Percentiles rank a stretch among this genome's conserved stretches.
phyloP scores from a whole-genome alignment of 2,888 invertebrate genomes.

The Mellilla xanthometata region DNA sequence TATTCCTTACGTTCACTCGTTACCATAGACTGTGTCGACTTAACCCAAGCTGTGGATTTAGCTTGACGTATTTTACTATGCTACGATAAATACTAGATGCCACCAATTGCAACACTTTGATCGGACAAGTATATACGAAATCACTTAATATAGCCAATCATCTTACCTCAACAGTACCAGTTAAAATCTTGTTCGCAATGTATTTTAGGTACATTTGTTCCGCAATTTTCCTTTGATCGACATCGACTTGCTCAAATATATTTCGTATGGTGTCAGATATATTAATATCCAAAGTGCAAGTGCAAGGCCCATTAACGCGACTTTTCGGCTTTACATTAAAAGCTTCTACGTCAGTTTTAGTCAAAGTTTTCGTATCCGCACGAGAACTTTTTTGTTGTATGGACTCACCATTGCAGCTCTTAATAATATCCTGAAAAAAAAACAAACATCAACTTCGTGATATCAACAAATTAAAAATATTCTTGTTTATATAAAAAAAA shows the following conservation, averaged over 20 bases:
- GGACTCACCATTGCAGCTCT: slow-evolving; percentile 43
- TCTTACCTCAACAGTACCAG: slow-evolving; percentile 58
- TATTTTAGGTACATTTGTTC: slow-evolving; percentile 66
- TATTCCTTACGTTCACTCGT: too few relatives aligned
- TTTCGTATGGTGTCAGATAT: slow-evolving; percentile 69
- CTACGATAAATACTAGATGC: too few relatives aligned
- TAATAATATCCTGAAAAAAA: slow-evolving; percentile 50
- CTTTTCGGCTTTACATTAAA: slow-evolving; percentile 61
- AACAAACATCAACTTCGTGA: too few relatives aligned
- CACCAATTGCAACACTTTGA: too few relatives aligned
- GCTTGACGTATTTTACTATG: too few relatives aligned
- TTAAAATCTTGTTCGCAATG: slow-evolving; percentile 67
- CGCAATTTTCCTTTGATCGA: slow-evolving; percentile 63
- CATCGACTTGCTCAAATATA: slow-evolving; percentile 72
- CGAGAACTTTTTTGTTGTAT: slow-evolving; percentile 45
- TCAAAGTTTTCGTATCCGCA: slow-evolving; percentile 47
- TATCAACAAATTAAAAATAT: not conserved
- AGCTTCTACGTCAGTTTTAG: slow-evolving; percentile 66
- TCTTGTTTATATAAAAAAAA: not conserved
- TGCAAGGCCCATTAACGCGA: slow-evolving; percentile 59
- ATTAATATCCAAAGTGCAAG: slow-evolving; percentile 65
- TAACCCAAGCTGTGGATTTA: too few relatives aligned
- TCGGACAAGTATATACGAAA: too few relatives aligned
- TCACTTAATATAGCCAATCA: not conserved
- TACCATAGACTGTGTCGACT: too few relatives aligned